phyloP scores from a whole-genome alignment of 1,140 invertebrate genomes.

The Battus philenor region DNA sequence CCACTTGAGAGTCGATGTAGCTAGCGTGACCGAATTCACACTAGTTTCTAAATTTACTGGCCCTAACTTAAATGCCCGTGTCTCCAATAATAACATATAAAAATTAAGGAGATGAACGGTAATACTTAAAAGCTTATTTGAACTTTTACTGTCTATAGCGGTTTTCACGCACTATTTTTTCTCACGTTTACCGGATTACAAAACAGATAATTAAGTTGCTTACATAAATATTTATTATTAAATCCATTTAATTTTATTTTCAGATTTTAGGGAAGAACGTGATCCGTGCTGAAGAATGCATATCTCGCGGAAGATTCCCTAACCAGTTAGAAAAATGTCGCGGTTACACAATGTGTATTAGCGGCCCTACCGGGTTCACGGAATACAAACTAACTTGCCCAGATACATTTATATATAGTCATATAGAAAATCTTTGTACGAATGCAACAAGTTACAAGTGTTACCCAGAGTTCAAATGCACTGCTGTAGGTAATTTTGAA shows the following conservation, averaged over 20 bases:
- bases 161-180: too few relatives aligned
- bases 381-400: slow-evolving; percentile 51
- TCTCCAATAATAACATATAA: too few relatives aligned
- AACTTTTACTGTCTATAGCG: too few relatives aligned
- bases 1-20: too few relatives aligned
- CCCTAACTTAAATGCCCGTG: too few relatives aligned
- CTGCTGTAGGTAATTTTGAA: slow-evolving; percentile 30
- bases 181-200: too few relatives aligned
- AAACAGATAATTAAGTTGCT: neutral
- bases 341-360: slow-evolving; percentile 52
- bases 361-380: slow-evolving; percentile 28
- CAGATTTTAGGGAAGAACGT: slow-evolving; percentile 33
- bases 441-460: slow-evolving; percentile 51
- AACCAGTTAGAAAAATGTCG: slow-evolving; percentile 44
- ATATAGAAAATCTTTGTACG: slow-evolving; percentile 48
- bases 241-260: slow-evolving; percentile 25
- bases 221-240: too few relatives aligned
- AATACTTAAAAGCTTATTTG: too few relatives aligned
- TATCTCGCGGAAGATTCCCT: slow-evolving; percentile 42
- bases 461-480: slow-evolving; percentile 38
- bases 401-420: slow-evolving; percentile 42
- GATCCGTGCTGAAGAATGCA: slow-evolving; percentile 31
- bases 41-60: too few relatives aligned
- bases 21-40: too few relatives aligned
- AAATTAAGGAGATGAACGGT: too few relatives aligned